Evolutionary conservation across 2,888 invertebrate genomes (phyloP), one percentile per base, ranked within the genome.

Genomic region (Pecten maximus): DNA sequence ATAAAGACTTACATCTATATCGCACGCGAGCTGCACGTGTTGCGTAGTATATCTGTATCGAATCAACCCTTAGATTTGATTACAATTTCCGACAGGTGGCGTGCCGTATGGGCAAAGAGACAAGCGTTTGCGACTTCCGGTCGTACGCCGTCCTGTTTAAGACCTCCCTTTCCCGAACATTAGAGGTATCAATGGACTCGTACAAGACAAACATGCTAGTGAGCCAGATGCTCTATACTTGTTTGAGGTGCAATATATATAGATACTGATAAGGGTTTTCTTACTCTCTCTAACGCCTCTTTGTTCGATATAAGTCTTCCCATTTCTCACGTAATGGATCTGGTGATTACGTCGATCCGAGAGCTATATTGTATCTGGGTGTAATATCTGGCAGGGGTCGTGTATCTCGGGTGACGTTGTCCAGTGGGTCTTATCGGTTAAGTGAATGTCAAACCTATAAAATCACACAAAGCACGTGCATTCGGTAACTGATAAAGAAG

Each of bases 381-480:
- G 54, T 19, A 54, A 54, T 23, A 54, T 19, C 54, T 54, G 54
- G 54, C 54, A 54, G 2, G 54, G 23, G 54, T 54, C 54, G 54
- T 54, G 54, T 8, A 74, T 74, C 74, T 3, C 28, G 23, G 6
- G 15, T 74, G 74, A 74, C 35, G 74, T 35, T 74, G 74, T 74
- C 74, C 74, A 74, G 74, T 74, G 8, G 35, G 74, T 35, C 74
- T 74, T 74, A 74, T 74, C 74, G 28, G 74, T 35, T 74, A 6
- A 74, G 28, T 74, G 8, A 74, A 74, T 74, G 74, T 74, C 74
- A 74, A 74, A 74, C 35, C 74, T 74, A 74, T 74, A 74, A 74
- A 54, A 28, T 35, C 35, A 15, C 35, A 74, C 74, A 74, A 74
- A 74, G 74, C 74, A 74, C 74, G 74, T 74, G 74, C 74, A 74